Evolutionary conservation across 1,140 invertebrate species (phyloP), one percentile per base, ranked within the genome.

Genomic region (Calliphora vicina): DNA sequence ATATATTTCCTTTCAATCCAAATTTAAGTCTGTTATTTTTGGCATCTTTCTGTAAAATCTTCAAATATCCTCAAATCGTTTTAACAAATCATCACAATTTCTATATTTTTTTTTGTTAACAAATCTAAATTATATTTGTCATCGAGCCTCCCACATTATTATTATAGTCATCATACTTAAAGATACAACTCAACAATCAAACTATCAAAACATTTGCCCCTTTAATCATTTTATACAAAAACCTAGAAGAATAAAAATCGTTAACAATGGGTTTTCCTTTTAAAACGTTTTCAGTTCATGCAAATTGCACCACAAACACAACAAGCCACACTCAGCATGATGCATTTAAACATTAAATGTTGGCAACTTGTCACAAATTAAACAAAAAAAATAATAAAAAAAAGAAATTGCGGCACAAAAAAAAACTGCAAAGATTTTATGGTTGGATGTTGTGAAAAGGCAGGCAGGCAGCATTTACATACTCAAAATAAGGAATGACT

Each of bases 361-460:
- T 67, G 61, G 61, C 61, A 67, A 67, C 61, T 67, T 67, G 61
- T 67, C 61, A 67, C 61, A 67, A 67, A 67, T 67, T 67, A 67
- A 67, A 67, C 12, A 17, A 1, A 61, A 1, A 17, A 12, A 61
- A 17, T 17, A 17, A 17, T 13, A 61, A 1, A 61, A 5, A 61
- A 23, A 67, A 23, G 5, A 23, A 12, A 23, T 0, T 23, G 20
- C 17, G 61, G 61, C n/a, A 67, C 61, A 67, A 67, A 20, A 25
- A 25, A 23, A 10, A 23, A 67, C 5, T 67, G 25, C 9, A 4
- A 67, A 67, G 20, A 67, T n/a, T 57, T 57, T 57, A 17, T 57
- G n/a, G 15, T 35, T 57, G 15, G 12, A 17, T n/a, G 15, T n/a
- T 17, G 50, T n/a, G 15, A 57, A 57, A 57, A 57, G 50, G 15